Evolutionary conservation across 2,113 vertebrate species (phyloP).

Genomic region (Poicephalus meyeri): DNA sequence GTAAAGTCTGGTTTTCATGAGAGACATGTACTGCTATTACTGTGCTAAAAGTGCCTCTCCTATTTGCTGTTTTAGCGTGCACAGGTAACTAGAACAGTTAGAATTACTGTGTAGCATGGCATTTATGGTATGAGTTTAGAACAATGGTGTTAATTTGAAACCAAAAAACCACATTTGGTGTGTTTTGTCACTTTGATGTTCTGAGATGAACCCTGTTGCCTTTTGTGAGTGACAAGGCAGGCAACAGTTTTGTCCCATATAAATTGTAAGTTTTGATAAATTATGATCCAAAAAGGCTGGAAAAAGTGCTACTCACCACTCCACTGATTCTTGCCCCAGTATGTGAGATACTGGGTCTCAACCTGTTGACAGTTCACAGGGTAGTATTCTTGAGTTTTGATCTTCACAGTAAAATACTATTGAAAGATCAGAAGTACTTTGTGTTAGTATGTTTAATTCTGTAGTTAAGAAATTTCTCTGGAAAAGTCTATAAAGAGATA

Average conservation of each 20-base stretch:
- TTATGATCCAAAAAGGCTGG: background rate
- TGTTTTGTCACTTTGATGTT: background rate
- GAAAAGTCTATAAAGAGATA: background rate
- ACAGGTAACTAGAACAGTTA: background rate
- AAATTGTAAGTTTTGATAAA: background rate
- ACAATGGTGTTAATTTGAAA: background rate
- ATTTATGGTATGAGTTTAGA: background rate
- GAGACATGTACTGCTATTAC: background rate
- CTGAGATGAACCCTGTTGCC: background rate
- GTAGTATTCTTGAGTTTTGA: background rate
- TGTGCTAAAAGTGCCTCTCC: background rate
- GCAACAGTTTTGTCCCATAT: background rate
- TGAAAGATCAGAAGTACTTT: background rate
- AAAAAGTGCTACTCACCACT: background rate
- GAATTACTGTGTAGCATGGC: background rate
- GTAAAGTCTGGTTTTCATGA: background rate
- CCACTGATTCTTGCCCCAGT: background rate
- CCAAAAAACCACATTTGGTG: background rate
- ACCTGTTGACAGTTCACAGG: background rate
- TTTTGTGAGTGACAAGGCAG: background rate
- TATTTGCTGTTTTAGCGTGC: background rate
- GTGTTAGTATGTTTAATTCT: background rate
- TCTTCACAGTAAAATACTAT: background rate
- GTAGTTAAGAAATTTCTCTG: background rate
- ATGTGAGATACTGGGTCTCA: background rate